These are phyloP conservation scores for Hipposideros larvatus DNA, from an alignment of 2,797 vertebrate genomes.

Conservation along the genomic window DNA sequence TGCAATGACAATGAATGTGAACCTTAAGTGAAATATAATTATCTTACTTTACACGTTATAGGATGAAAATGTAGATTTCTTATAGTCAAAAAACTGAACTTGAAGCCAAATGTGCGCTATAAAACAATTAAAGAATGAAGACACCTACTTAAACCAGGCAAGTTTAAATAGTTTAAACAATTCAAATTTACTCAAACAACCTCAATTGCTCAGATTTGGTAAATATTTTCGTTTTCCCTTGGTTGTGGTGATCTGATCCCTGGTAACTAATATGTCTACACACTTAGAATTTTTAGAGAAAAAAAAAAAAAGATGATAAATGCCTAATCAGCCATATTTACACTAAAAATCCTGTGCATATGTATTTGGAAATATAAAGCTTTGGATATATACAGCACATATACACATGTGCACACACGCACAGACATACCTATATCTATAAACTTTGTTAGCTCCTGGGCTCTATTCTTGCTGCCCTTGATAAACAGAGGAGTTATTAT, in stretches of 20 bases:
- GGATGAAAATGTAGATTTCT: not conserved
- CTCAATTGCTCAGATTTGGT: not conserved
- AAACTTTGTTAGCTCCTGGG: slow-evolving; percentile 50
- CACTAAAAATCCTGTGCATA: not conserved
- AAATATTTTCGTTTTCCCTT: not conserved
- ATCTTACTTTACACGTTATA: not conserved
- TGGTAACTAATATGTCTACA: not conserved
- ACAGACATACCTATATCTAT: not conserved
- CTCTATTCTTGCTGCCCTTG: slow-evolving; percentile 52
- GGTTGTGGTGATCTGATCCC: not conserved
- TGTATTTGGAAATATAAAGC: not conserved
- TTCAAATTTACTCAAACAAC: not conserved
- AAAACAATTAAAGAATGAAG: slow-evolving; percentile 19
- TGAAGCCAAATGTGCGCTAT: slow-evolving; percentile 43
- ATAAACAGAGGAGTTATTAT: slow-evolving; percentile 63
- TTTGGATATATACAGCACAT: not conserved
- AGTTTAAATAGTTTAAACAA: slow-evolving; percentile 24
- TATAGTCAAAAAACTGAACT: not conserved
- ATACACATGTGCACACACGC: not conserved
- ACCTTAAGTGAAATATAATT: not conserved
- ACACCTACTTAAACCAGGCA: not conserved
- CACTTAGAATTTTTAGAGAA: not conserved
- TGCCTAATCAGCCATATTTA: not conserved
- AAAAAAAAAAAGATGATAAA: not conserved
- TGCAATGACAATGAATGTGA: not conserved